Percentiles rank a stretch among this genome's conserved stretches.
phyloP scores from a whole-genome alignment of 2,888 invertebrate genomes.

The Sceliomorpha sp. region DNA sequence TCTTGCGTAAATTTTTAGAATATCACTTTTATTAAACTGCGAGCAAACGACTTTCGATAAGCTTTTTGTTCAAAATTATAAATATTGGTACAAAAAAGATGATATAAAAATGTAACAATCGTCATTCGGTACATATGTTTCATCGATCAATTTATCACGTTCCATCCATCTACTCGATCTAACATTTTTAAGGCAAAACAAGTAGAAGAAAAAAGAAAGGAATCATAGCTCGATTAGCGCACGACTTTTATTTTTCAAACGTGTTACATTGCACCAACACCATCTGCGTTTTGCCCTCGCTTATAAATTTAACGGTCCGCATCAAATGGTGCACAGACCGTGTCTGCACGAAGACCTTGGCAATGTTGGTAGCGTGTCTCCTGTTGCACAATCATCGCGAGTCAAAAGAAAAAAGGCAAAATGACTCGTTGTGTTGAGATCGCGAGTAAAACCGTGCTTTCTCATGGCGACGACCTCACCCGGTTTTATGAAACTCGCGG shows the following conservation, averaged over 20 bases:
- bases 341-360: constrained; percentile 56
- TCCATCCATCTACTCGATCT: no score
- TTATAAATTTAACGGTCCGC: constrained; percentile 62
- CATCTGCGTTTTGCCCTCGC: constrained; percentile 50
- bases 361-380: constrained; percentile 57
- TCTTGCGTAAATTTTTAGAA: no score
- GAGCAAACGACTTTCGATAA: no score
- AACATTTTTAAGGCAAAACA: no score
- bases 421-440: constrained; percentile 23
- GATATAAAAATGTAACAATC: no score
- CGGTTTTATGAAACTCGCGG: constrained; percentile 11
- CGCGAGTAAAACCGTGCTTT: constrained; percentile 18
- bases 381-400: constrained; percentile 50
- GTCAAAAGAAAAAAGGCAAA: constrained; percentile 40
- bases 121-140: no score
- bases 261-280: constrained; percentile 18
- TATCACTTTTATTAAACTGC: no score
- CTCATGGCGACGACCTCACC: constrained; percentile 33
- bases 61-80: no score
- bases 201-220: no score
- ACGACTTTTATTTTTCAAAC: constrained; percentile 9
- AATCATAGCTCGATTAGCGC: neutral
- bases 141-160: no score
- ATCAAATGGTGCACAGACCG: constrained; percentile 57
- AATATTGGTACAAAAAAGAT: no score